Base-by-base conservation (phyloP, 1,140 invertebrate genomes). In the Calephelis virginiensis region DNA sequence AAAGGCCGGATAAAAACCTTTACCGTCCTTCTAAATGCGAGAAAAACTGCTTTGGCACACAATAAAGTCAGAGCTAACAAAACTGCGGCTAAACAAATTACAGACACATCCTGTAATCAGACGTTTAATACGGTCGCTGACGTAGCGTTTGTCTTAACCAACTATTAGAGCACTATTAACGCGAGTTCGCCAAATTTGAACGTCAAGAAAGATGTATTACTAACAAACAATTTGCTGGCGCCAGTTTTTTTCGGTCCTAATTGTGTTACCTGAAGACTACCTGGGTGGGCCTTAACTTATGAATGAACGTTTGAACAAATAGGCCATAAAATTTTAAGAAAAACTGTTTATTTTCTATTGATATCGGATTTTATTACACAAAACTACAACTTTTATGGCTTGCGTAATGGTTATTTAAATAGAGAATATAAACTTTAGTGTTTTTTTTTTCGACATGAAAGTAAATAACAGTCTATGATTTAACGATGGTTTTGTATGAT, bases 151-250 rank as follows among this genome's bases (percentile, higher is more conserved):
- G 66, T 45, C 74, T 68, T 73, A 77, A 70, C 73, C 68, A 66
- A 70, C 73, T 71, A 76, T 80, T 73, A 75, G 17, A n/a, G 17
- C 67, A 64, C 69, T 60, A 78, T 77, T 80, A 69, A 65, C 62
- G 71, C 63, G 67, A 73, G 70, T 73, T 73, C 75, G 72, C 69
- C 75, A 73, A 72, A 76, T 69, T 75, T 80, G 76, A 80, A 56
- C 53, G 53, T 56, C 53, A 56, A 28, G 53, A 56, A 56, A 37
- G 75, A 78, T 28, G 61, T 79, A 75, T 77, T 62, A 62, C 45
- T 62, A 62, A 17, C 61, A 74, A 77, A 66, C 69, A 74, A 81
- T 82, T 69, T 63, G 38, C 64, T 74, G 77, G 78, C 78, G 70
- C 70, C 70, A 71, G 67, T 49, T 60, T n/a, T 67, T 63, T 69